phyloP scores from a whole-genome alignment of 2,113 vertebrate species.

The Capreolus pygargus region DNA sequence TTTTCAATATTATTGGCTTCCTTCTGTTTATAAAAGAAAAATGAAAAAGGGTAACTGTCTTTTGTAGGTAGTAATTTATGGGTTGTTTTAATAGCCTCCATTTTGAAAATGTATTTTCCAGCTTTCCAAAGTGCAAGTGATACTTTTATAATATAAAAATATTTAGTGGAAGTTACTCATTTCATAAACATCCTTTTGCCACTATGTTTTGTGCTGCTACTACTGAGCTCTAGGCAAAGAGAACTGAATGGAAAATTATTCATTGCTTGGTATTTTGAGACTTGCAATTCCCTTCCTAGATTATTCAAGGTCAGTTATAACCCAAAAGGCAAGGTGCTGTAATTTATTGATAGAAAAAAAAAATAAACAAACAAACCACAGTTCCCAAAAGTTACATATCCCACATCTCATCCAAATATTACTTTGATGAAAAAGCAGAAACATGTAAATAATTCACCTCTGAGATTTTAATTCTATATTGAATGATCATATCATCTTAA shows the following conservation, averaged over 20 bases:
- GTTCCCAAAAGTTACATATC: background rate
- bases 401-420: background rate
- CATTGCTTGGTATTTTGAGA: slow-evolving; percentile 6
- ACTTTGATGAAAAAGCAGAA: background rate
- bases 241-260: slow-evolving; percentile 11
- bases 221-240: slow-evolving; percentile 5
- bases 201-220: background rate
- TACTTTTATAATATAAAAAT: background rate
- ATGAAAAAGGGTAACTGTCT: background rate
- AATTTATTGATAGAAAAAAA: background rate
- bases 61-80: slow-evolving; percentile 1
- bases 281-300: background rate
- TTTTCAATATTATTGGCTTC: background rate
- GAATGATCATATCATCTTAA: background rate
- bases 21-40: background rate
- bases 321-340: background rate
- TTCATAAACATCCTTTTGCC: background rate
- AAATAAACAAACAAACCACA: background rate
- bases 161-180: background rate
- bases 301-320: slow-evolving; percentile 23
- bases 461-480: background rate
- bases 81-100: background rate
- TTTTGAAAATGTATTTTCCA: background rate
- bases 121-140: background rate
- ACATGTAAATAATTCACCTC: background rate